phyloP scores from a whole-genome alignment of 1,140 invertebrate species.

The Drosophila mojavensis region DNA sequence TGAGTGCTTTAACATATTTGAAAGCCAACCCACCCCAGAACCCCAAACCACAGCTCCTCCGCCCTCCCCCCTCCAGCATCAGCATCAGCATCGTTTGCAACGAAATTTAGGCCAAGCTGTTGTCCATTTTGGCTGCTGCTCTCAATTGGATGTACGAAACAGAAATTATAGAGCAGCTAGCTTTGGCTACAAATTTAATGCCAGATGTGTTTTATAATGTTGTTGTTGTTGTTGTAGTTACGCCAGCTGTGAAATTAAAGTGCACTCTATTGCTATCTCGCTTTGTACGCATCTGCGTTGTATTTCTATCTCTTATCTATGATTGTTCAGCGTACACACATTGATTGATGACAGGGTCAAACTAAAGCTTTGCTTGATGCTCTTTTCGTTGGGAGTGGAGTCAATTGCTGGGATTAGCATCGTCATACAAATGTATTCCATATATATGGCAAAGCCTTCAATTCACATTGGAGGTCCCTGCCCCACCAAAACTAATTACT shows the following conservation, averaged over 20 bases:
- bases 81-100: background rate
- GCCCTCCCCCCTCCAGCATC: too few species aligned
- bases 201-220: slow-evolving; percentile 28
- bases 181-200: slow-evolving; percentile 27
- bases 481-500: slow-evolving; percentile 42
- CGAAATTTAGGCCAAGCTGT: slow-evolving; percentile 35
- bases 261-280: background rate
- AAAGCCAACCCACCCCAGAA: background rate
- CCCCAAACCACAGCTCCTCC: too few species aligned
- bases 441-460: slow-evolving; percentile 24
- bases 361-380: slow-evolving; percentile 5
- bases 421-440: slow-evolving; percentile 5
- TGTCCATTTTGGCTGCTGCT: slow-evolving; percentile 27
- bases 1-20: slow-evolving; percentile 7
- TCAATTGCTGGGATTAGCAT: slow-evolving; percentile 37
- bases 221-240: slow-evolving; percentile 9
- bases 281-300: background rate
- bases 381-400: background rate
- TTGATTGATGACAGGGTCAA: slow-evolving; percentile 42
- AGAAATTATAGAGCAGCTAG: slow-evolving; percentile 23
- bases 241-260: slow-evolving; percentile 30
- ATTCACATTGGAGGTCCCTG: slow-evolving; percentile 20
- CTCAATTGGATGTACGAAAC: slow-evolving; percentile 24
- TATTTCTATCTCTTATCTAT: slow-evolving; percentile 6
- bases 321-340: background rate